phyloP scores from a whole-genome alignment of 2,113 vertebrate genomes.

The Antennarius striatus region DNA sequence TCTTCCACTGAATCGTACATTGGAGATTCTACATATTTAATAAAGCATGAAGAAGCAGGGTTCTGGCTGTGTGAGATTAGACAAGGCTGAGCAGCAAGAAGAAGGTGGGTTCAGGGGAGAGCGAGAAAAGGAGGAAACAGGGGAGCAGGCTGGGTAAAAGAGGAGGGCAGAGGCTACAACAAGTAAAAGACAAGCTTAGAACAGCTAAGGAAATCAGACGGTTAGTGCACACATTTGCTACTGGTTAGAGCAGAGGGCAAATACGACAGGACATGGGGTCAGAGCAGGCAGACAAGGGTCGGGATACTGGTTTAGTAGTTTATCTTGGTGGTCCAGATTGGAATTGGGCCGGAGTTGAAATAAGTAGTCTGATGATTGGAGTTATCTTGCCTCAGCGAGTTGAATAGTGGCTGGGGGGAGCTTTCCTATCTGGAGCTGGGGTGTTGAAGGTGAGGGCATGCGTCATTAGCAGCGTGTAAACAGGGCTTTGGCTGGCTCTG shows the following conservation, averaged over 20 bases:
- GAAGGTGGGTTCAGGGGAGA: slow-evolving; percentile 48
- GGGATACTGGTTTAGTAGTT: slow-evolving; percentile 33
- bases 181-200: slow-evolving; percentile 69
- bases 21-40: slow-evolving; percentile 13
- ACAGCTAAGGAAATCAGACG: slow-evolving; percentile 65
- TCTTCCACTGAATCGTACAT: background rate
- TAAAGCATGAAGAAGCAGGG: slow-evolving; percentile 35
- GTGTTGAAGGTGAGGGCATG: slow-evolving; percentile 32
- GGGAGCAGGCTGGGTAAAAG: slow-evolving; percentile 48
- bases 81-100: slow-evolving; percentile 49
- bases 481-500: slow-evolving; percentile 31
- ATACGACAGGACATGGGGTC: slow-evolving; percentile 63
- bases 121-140: slow-evolving; percentile 18
- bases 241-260: slow-evolving; percentile 65
- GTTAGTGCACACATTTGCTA: slow-evolving; percentile 73
- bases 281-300: slow-evolving; percentile 57
- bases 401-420: slow-evolving; percentile 13
- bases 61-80: slow-evolving; percentile 49
- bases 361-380: background rate
- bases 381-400: slow-evolving; percentile 23
- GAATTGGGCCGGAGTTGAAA: slow-evolving; percentile 25
- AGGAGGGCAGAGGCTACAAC: slow-evolving; percentile 65
- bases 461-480: slow-evolving; percentile 51
- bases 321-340: slow-evolving; percentile 22
- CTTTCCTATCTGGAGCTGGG: slow-evolving; percentile 32